Evolutionary conservation across 2,113 vertebrate species (phyloP).

Genomic region (Pelobates fuscus): DNA sequence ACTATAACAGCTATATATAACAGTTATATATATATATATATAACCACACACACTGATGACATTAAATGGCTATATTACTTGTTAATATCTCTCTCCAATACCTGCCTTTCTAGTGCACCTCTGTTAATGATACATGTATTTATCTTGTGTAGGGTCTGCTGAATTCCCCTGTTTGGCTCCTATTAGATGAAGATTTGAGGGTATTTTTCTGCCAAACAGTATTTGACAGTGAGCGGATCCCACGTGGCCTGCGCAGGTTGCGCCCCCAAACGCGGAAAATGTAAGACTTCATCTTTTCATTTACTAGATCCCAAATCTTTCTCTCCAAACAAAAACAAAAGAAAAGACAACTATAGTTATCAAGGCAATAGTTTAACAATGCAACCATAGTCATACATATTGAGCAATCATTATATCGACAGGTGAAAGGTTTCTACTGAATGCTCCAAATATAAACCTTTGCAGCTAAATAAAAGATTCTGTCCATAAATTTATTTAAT

Average conservation of each 20-base stretch:
- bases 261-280: conserved; percentile 78
- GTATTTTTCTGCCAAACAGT: conserved; percentile 92
- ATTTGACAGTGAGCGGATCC: conserved; percentile 79
- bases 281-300: conserved; percentile 52
- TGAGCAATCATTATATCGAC: too few species aligned
- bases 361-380: too few species aligned
- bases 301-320: neutral
- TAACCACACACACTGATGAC: too few species aligned
- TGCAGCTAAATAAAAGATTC: too few species aligned
- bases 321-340: neutral
- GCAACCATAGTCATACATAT: too few species aligned
- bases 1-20: too few species aligned
- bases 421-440: too few species aligned
- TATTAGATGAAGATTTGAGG: conserved; percentile 82
- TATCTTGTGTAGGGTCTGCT: conserved; percentile 69
- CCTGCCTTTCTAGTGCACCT: neutral
- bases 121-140: neutral
- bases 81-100: neutral
- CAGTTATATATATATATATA: too few species aligned
- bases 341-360: too few species aligned
- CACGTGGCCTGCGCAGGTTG: conserved; percentile 80
- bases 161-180: conserved; percentile 79
- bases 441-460: too few species aligned
- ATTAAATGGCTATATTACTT: too few species aligned
- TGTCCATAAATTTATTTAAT: too few species aligned